Conservation (phyloP, 2,113 vertebrate species). For the Sclerurus mexicanus region DNA sequence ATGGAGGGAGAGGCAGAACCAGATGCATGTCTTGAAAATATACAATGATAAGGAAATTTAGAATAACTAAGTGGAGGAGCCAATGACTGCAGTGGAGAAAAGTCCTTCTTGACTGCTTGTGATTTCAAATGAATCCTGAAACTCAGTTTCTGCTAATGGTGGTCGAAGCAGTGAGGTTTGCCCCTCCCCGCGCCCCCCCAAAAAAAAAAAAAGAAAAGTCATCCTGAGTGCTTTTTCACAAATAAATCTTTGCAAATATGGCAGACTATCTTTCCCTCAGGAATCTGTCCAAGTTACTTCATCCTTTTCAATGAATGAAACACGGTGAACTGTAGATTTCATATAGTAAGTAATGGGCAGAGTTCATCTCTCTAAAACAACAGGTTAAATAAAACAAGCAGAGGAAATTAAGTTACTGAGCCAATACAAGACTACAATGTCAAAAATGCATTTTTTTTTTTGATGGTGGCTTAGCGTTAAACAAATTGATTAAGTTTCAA, state of each 20-base stretch:
- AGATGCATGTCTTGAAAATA: conserved; percentile 70
- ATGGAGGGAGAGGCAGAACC: conserved; percentile 59
- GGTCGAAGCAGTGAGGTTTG: not conserved
- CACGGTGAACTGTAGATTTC: conserved; percentile 60
- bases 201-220: not conserved
- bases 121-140: conserved; percentile 16
- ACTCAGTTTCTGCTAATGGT: not conserved
- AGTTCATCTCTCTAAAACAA: not conserved
- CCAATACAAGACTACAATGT: not conserved
- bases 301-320: conserved; percentile 54
- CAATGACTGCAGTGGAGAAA: not conserved
- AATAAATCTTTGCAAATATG: conserved; percentile 65
- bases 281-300: conserved; percentile 58
- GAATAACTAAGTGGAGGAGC: conserved; percentile 34
- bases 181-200: not conserved
- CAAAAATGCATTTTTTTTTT: not conserved
- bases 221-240: conserved; percentile 58
- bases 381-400: not conserved
- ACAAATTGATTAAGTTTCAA: not conserved
- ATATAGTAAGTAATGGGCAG: not conserved
- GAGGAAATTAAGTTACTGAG: not conserved
- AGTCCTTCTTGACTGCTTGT: not conserved
- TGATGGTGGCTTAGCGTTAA: not conserved
- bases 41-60: conserved; percentile 63
- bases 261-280: conserved; percentile 59